Conservation (phyloP, 2,888 invertebrate genomes). For the Catocala sponsa region DNA sequence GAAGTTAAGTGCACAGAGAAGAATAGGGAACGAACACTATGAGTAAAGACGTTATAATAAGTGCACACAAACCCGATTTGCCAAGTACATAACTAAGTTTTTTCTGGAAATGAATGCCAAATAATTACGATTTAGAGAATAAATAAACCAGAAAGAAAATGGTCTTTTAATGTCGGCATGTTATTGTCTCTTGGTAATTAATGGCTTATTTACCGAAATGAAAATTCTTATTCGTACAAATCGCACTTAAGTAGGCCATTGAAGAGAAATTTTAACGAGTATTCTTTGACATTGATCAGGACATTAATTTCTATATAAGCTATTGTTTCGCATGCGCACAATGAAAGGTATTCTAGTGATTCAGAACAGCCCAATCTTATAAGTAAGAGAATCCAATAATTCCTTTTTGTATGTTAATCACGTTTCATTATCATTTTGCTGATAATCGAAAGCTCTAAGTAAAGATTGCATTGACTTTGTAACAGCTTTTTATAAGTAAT, state of each 20-base stretch:
- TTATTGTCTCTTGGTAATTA: constrained; percentile 36
- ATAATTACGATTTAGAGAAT: constrained; percentile 7
- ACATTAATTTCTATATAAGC: constrained; percentile 72
- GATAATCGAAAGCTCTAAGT: background rate
- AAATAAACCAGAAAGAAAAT: constrained; percentile 21
- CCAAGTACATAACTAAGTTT: background rate
- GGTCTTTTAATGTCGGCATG: constrained; percentile 25
- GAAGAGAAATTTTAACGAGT: constrained; percentile 53
- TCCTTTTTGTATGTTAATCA: constrained; percentile 16
- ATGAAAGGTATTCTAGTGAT: constrained; percentile 61
- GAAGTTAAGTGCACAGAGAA: background rate
- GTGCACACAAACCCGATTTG: too few relatives aligned
- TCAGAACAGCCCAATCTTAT: constrained; percentile 15
- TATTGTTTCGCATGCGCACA: constrained; percentile 67
- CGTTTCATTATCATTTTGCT: background rate
- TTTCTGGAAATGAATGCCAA: background rate
- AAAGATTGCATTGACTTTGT: background rate
- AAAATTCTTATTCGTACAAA: constrained; percentile 36
- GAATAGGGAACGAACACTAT: background rate
- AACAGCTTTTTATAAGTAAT: too few relatives aligned
- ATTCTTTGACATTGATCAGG: constrained; percentile 62
- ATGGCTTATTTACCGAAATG: constrained; percentile 35
- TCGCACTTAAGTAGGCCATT: constrained; percentile 23
- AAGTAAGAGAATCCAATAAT: background rate
- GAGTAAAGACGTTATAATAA: background rate